Conservation (phyloP, 2,113 vertebrate genomes). For the Anoura caudifer region DNA sequence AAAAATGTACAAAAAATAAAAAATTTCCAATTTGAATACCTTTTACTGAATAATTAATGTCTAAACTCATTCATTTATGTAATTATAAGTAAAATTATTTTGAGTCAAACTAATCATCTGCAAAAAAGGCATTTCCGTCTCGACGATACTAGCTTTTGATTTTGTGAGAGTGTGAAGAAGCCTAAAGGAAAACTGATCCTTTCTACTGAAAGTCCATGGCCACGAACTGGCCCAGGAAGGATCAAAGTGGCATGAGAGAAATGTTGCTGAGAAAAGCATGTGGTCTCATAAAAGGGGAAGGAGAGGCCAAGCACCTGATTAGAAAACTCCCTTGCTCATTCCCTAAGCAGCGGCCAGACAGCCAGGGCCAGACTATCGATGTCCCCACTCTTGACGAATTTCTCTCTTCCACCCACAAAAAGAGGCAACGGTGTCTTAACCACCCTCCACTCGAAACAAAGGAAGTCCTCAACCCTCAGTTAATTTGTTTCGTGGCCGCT, state of each 20-base stretch:
- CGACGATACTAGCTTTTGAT: not conserved
- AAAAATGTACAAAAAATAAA: not conserved
- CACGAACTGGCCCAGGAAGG: not conserved
- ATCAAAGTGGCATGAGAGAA: not conserved
- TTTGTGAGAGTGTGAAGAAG: not conserved
- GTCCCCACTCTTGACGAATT: not conserved
- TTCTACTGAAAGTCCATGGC: not conserved
- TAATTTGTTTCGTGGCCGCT: not conserved
- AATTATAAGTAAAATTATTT: not conserved
- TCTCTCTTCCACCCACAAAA: not conserved
- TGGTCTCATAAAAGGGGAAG: not conserved
- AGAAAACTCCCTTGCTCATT: not conserved
- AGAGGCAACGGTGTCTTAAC: not conserved
- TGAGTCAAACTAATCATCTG: not conserved
- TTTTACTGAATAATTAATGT: not conserved
- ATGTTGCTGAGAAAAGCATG: not conserved
- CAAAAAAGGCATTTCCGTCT: not conserved
- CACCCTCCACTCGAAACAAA: not conserved
- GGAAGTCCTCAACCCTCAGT: not conserved
- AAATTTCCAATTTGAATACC: not conserved
- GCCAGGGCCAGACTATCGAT: not conserved
- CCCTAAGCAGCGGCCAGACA: not conserved
- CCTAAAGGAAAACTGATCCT: not conserved
- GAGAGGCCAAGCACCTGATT: not conserved
- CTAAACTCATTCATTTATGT: not conserved